Base-by-base conservation (phyloP, 2,797 vertebrate species). In the Protosalanx chinensis region DNA sequence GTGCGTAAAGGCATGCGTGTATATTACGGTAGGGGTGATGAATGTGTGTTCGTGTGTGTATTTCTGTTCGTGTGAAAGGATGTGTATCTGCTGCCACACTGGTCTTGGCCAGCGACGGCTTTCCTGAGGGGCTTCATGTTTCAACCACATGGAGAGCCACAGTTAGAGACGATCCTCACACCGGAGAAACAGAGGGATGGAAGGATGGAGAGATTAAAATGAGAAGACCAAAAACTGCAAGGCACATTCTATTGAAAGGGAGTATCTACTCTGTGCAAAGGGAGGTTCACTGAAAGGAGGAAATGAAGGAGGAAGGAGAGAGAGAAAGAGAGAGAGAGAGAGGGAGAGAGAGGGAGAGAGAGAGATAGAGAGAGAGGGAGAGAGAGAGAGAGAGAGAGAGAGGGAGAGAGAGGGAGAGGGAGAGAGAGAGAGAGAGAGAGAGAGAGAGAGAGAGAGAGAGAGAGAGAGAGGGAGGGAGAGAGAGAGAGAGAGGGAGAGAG, bases 61-160 rank as follows among this genome's bases (percentile, higher is more conserved):
- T n/a, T 12, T 63, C 6, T 10, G 33, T 70, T 62, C 1, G 12
- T 37, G 33, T 33, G 13, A 20, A 2, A 5, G 33, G 5, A 8
- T 63, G 33, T 72, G 65, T 33, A 53, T 64, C 63, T 41, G 37
- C 37, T 64, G 58, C 56, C 51, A 23, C 7, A 63, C 56, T 60
- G 73, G 77, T 64, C 70, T 41, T 37, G 64, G 58, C 3, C 2
- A 74, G 74, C 68, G 76, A 76, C 75, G 76, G 51, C 51, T 56
- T 12, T 83, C 72, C 72, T 68, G 74, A 75, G 78, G 82, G 72
- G 79, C 72, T 79, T 87, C 80, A 71, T 5, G 68, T 87, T 86
- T 82, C 81, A 84, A 79, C 79, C 79, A 72, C 79, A 35, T 35
- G n/a, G 10, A 81, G 71, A 82, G 69, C 30, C 58, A 79, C 67